phyloP scores from a whole-genome alignment of 2,888 invertebrate species.

The Rhagonycha lutea region DNA sequence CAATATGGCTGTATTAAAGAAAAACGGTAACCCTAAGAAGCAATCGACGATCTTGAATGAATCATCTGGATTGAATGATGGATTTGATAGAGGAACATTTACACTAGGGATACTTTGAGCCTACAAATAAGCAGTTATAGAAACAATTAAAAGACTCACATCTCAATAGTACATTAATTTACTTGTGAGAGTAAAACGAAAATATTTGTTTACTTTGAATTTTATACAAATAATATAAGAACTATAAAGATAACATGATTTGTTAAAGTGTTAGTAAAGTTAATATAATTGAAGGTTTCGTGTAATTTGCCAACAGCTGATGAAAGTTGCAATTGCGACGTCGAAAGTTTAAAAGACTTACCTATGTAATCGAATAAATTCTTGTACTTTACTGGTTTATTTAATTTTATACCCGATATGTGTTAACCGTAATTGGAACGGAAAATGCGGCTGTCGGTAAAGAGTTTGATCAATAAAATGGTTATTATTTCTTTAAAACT shows the following conservation, averaged over 20 bases:
- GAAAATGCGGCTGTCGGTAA: constrained; percentile 28
- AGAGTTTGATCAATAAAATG: constrained; percentile 32
- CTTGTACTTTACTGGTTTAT: constrained; percentile 31
- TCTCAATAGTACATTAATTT: background rate
- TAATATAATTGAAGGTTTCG: constrained; percentile 44
- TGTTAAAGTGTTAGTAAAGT: constrained; percentile 36
- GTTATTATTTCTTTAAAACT: constrained; percentile 22
- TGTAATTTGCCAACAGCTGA: constrained; percentile 41
- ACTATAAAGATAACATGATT: constrained; percentile 14
- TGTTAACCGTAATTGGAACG: constrained; percentile 33
- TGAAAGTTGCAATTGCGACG: constrained; percentile 37
- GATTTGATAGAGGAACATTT: too few species aligned
- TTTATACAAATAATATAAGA: background rate
- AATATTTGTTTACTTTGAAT: background rate
- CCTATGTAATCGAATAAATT: constrained; percentile 33
- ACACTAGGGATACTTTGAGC: background rate
- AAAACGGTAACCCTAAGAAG: too few species aligned
- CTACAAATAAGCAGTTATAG: background rate
- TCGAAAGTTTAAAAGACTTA: constrained; percentile 27
- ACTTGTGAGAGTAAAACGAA: too few species aligned
- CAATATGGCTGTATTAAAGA: too few species aligned
- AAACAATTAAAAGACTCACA: background rate
- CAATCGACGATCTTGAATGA: too few species aligned
- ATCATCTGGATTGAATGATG: too few species aligned
- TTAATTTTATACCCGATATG: constrained; percentile 27